A percentile compares a stretch with the other conserved stretches of the same genome.
Conservation (phyloP, 2,113 vertebrate genomes). For the Ondatra zibethicus region DNA sequence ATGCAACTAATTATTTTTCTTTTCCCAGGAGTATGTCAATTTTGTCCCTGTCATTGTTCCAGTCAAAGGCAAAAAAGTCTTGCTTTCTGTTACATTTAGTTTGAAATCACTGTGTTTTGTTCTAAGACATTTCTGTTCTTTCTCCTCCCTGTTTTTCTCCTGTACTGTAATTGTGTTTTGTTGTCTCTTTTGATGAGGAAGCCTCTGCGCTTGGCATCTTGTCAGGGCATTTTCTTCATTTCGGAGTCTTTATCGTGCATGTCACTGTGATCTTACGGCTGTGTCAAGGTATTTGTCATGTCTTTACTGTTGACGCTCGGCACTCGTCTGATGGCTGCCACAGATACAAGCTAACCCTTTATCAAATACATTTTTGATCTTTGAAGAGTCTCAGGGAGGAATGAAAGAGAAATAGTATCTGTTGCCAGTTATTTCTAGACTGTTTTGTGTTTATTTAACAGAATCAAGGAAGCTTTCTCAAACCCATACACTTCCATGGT, state of each 20-base stretch:
- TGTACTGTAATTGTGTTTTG: constrained; percentile 60
- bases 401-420: not conserved
- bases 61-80: constrained; percentile 31
- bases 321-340: constrained; percentile 50
- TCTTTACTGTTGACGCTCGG: constrained; percentile 40
- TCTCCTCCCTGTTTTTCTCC: not conserved
- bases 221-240: constrained; percentile 44
- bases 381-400: not conserved
- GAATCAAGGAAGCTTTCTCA: not conserved
- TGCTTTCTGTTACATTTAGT: constrained; percentile 42
- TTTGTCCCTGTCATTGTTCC: constrained; percentile 37
- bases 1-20: constrained; percentile 54
- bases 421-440: not conserved
- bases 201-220: constrained; percentile 54
- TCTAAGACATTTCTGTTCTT: constrained; percentile 38
- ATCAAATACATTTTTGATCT: constrained; percentile 56
- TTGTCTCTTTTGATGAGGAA: constrained; percentile 70
- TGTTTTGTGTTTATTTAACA: not conserved
- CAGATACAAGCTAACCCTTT: constrained; percentile 57
- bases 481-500: not conserved
- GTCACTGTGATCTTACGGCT: constrained; percentile 63
- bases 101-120: constrained; percentile 59
- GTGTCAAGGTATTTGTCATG: constrained; percentile 67
- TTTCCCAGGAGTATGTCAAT: constrained; percentile 12
- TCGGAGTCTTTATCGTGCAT: constrained; percentile 53